Evolutionary conservation across 2,113 vertebrate species (phyloP), one percentile per base, ranked within the genome.

Genomic region (Silurus meridionalis): DNA sequence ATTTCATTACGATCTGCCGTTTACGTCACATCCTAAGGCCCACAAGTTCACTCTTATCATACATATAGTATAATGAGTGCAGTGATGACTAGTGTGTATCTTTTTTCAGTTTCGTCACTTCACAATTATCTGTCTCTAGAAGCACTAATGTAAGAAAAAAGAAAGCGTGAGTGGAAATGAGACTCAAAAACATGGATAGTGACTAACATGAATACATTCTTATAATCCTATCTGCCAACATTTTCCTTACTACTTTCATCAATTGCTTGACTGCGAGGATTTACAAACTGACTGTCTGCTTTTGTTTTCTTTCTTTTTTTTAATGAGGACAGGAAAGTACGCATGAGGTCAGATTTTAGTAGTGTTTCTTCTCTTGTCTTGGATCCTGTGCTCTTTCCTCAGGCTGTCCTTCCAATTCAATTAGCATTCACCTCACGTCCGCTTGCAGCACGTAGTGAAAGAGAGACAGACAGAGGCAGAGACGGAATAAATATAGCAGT

Each of bases 401-500:
- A 21, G 60, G 23, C 4, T 25, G 67, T 84, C 83, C 83, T 75
- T n/a, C 37, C 64, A 25, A 71, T 77, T 66, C 85, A 87, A 82
- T 94, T 92, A 89, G 89, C 88, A 94, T 94, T 94, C 93, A 82
- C 87, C 89, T 92, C 93, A 92, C 91, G 87, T 89, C 90, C 88
- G 89, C 85, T 87, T 93, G 93, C 91, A 92, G 75, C 80, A 87
- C 23, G 90, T 60, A 88, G 79, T 64, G n/a, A 85, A 71, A 72
- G n/a, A 64, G 48, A 86, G 85, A 67, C 77, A 78, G 46, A 19
- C 37, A 67, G 82, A 50, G 52, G 55, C 78, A 86, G 28, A 71
- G 48, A 57, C 57, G 71, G 69, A 80, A 48, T 60, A 78, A 85
- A 72, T 64, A 83, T 85, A 52, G 75, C 2, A 64, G 61, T 60